phyloP scores from a whole-genome alignment of 2,888 invertebrate species.

The Cloeon dipterum region DNA sequence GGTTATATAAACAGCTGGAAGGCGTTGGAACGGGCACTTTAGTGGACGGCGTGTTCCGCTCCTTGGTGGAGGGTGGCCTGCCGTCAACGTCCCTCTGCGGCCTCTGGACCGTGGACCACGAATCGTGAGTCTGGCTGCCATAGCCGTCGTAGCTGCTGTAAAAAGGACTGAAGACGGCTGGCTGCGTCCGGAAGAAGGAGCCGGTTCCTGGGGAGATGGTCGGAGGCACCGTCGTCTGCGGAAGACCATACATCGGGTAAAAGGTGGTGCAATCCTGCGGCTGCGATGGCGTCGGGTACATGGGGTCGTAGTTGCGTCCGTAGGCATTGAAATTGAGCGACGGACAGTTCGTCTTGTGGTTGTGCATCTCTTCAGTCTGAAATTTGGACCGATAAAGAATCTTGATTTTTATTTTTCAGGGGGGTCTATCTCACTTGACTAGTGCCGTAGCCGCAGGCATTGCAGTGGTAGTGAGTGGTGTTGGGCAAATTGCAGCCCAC shows the following conservation, averaged over 20 bases:
- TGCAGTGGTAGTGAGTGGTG: neutral
- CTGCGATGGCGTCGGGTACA: neutral
- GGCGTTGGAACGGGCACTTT: neutral
- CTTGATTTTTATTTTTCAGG: too few relatives aligned
- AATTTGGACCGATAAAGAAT: too few relatives aligned
- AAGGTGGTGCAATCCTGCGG: neutral
- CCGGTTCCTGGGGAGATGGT: neutral
- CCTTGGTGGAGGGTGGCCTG: neutral
- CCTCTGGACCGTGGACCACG: neutral
- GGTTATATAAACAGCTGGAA: neutral
- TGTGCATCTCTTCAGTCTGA: neutral
- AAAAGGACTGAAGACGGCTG: neutral
- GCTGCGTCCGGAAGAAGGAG: neutral
- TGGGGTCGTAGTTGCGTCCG: neutral
- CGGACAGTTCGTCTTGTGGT: neutral
- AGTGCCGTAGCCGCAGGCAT: neutral
- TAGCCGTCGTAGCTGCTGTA: neutral
- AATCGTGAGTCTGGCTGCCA: neutral
- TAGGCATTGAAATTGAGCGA: neutral
- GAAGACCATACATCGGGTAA: neutral
- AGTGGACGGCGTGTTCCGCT: too few relatives aligned
- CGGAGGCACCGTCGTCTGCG: neutral
- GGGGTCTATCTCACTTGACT: too few relatives aligned
- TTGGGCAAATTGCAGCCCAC: neutral
- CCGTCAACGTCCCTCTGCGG: neutral